Evolutionary conservation across 1,140 invertebrate species (phyloP), one percentile per base, ranked within the genome.

Genomic region (Chrysopa pallens): DNA sequence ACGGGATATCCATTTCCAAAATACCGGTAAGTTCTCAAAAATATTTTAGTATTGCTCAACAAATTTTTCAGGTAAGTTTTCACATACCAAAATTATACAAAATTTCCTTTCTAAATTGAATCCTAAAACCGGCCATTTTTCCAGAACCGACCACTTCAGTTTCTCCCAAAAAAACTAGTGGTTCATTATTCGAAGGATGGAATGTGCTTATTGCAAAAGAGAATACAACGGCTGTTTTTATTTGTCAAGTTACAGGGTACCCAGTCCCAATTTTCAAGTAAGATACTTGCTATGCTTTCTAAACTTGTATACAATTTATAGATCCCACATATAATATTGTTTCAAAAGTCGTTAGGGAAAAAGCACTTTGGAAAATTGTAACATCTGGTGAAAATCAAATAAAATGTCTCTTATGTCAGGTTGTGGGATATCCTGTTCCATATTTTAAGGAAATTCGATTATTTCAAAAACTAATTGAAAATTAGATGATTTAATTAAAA

Each of bases 221-320:
- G 56, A 62, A 60, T 39, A 60, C 61, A 47, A 58, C 61, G 46
- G 68, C 69, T 51, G 78, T 75, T 52, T 64, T 80, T 57, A 70
- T 67, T 50, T 79, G 75, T 59, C 74, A 75, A 60, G 70, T 77
- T 41, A 69, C 71, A 51, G 74, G 72, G 51, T 77, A 69, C 61
- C 76, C 76, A 48, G 71, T 70, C 48, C 76, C 78, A 49, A 56
- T 71, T 50, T 78, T 70, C 64, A 76, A 75, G 78, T 80, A 64
- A 56, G 59, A 23, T 2, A 23, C 17, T 3, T 23, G 17, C 5
- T 23, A 23, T 23, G 17, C 5, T 23, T 23, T 23, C 17, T 23
- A 23, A 23, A 23, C 17, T 23, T 23, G 17, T 23, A 23, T 3
- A 23, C 17, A 47, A 33, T 40, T 45, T 64, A 28, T 60, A 80